A percentile compares a stretch with the other conserved stretches of the same genome.
Conservation (phyloP, 2,888 invertebrate genomes). For the Luperina nickerlii region DNA sequence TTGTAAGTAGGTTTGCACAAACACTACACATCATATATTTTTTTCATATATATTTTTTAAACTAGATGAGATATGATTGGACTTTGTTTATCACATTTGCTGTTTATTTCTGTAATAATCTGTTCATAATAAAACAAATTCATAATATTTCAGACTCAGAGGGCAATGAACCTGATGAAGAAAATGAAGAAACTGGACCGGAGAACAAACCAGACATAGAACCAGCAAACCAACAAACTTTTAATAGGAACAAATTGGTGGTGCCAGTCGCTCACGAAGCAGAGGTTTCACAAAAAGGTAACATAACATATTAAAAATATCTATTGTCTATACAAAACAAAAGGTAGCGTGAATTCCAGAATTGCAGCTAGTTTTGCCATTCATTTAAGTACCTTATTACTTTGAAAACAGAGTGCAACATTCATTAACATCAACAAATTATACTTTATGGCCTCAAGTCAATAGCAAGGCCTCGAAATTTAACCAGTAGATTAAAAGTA, state of each 20-base stretch:
- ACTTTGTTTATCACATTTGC: background rate
- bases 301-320: background rate
- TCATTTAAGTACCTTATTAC: background rate
- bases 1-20: too few relatives aligned
- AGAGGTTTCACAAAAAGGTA: constrained; percentile 64
- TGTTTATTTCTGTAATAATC: background rate
- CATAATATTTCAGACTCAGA: constrained; percentile 74
- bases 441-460: constrained; percentile 7
- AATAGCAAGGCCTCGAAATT: constrained; percentile 19
- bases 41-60: too few relatives aligned
- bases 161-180: constrained; percentile 67
- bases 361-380: background rate
- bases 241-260: constrained; percentile 27
- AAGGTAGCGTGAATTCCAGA: background rate
- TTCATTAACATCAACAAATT: background rate
- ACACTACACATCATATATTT: too few relatives aligned
- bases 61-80: background rate
- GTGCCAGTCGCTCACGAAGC: constrained; percentile 33
- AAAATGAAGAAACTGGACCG: constrained; percentile 44
- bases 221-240: constrained; percentile 28
- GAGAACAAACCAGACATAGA: constrained; percentile 50
- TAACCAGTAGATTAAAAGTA: background rate
- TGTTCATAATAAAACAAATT: background rate
- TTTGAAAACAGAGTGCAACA: background rate
- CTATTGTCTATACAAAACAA: constrained; percentile 10